Evolutionary conservation across 2,888 invertebrate genomes (phyloP).

Genomic region (Sinhomidia bicolor): DNA sequence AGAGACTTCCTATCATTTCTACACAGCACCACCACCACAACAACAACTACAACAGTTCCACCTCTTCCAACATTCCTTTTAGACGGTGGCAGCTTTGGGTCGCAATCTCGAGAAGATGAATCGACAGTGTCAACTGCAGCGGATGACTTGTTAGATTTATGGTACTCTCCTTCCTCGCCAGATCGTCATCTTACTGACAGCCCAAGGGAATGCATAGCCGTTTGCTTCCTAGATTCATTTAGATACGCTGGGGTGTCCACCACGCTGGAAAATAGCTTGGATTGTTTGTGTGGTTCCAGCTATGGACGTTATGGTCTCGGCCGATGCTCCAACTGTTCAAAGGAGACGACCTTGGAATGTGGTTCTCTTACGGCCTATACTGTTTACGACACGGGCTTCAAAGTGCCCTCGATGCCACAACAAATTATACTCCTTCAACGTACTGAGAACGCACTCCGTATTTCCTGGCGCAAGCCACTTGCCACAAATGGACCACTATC

Average conservation of each 20-base stretch:
- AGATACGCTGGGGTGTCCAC: conserved; percentile 83
- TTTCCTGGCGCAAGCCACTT: conserved; percentile 83
- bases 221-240: conserved; percentile 66
- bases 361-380: conserved; percentile 87
- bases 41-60: background rate
- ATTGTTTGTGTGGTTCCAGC: conserved; percentile 83
- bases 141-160: conserved; percentile 63
- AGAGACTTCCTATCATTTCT: conserved; percentile 36
- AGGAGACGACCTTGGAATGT: conserved; percentile 86
- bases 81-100: background rate
- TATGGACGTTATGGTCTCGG: conserved; percentile 81
- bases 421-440: conserved; percentile 84
- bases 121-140: conserved; percentile 49
- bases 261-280: conserved; percentile 80
- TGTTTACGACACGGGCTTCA: conserved; percentile 86
- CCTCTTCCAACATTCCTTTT: conserved; percentile 10
- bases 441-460: conserved; percentile 85
- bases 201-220: conserved; percentile 60
- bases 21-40: conserved; percentile 1
- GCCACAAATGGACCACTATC: conserved; percentile 83
- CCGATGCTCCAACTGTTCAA: conserved; percentile 85
- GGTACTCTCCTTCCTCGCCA: conserved; percentile 67
- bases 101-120: conserved; percentile 61
- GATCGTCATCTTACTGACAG: conserved; percentile 57
- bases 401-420: conserved; percentile 87